phyloP scores from a whole-genome alignment of 2,797 vertebrate genomes.

The Hippopotamyrus pictus region DNA sequence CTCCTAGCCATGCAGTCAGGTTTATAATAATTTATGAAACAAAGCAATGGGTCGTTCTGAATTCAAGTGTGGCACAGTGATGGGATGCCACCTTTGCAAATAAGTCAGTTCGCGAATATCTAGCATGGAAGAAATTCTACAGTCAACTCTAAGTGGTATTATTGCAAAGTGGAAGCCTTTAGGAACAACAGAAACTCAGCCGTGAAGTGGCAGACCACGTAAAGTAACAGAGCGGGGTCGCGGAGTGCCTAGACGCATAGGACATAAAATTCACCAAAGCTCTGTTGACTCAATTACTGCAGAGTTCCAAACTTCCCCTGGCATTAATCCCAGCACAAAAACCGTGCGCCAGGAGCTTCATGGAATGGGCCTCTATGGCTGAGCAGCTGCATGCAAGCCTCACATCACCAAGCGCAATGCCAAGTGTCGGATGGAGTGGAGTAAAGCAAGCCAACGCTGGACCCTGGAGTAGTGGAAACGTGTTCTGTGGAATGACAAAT shows the following conservation, averaged over 20 bases:
- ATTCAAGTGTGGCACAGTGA: background rate
- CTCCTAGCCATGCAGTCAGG: background rate
- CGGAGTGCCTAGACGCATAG: background rate
- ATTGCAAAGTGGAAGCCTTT: background rate
- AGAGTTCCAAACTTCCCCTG: background rate
- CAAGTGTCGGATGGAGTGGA: background rate
- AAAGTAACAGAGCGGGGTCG: background rate
- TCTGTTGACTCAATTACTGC: background rate
- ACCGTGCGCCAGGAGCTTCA: background rate
- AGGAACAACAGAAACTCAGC: background rate
- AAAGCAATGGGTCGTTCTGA: background rate
- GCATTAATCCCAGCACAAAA: background rate
- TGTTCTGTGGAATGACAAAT: background rate
- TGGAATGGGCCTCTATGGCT: background rate
- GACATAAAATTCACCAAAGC: background rate
- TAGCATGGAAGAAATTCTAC: background rate
- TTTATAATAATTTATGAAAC: background rate
- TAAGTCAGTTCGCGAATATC: background rate
- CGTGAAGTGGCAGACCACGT: background rate
- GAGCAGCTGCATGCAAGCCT: background rate
- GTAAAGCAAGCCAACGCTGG: background rate
- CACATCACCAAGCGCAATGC: background rate
- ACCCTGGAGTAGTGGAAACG: background rate
- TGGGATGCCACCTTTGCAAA: background rate
- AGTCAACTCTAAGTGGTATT: background rate